Evolutionary conservation across 2,888 invertebrate species (phyloP).

Genomic region (Hemistola chrysoprasaria): DNA sequence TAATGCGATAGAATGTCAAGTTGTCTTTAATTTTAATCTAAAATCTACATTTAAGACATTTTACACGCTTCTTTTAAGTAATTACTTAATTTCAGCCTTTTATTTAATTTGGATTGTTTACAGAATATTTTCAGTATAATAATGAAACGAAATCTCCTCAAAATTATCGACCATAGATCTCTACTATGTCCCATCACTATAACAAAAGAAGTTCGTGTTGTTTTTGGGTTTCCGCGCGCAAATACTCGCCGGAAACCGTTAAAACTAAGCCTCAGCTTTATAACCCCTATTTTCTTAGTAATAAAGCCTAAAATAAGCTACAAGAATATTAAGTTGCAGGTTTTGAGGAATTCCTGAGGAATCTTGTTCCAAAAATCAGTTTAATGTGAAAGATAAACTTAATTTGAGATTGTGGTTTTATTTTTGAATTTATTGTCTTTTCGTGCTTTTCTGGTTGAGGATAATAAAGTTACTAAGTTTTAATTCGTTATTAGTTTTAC

Average conservation of each 20-base stretch:
- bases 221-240: constrained; percentile 55
- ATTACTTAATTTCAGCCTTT: no score
- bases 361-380: constrained; percentile 15
- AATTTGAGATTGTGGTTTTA: constrained; percentile 24
- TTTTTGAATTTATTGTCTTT: constrained; percentile 8
- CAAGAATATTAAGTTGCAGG: constrained; percentile 4
- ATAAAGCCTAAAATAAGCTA: constrained; percentile 31
- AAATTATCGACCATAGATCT: no score
- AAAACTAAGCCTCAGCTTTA: constrained; percentile 11
- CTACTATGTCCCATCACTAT: constrained; percentile 38
- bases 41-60: no score
- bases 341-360: constrained; percentile 17
- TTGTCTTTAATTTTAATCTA: no score
- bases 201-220: constrained; percentile 44
- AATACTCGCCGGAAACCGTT: constrained; percentile 25
- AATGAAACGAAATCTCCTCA: no score
- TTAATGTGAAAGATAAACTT: constrained; percentile 23
- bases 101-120: no score
- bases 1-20: no score
- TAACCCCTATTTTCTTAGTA: constrained; percentile 22
- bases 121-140: no score
- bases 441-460: no score
- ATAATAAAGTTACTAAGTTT: no score
- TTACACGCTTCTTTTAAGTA: no score
- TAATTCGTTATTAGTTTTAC: no score